Evolutionary conservation across 2,888 invertebrate species (phyloP).

Genomic region (Uropetala carovei): DNA sequence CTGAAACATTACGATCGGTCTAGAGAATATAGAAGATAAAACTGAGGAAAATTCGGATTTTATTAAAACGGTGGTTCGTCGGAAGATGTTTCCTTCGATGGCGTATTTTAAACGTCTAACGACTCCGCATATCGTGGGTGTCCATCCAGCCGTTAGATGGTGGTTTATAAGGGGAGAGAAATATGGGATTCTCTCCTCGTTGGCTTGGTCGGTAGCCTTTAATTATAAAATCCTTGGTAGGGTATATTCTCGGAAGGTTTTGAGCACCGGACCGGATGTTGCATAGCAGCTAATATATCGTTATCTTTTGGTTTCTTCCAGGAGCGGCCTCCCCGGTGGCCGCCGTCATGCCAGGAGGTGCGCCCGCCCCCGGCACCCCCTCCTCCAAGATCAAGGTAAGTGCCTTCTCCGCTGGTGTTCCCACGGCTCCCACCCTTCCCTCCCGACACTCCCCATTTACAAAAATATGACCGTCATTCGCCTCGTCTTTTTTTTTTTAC

Average conservation of each 20-base stretch:
- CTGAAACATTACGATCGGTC: not conserved
- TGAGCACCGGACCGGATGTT: slow-evolving; percentile 73
- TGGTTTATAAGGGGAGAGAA: not conserved
- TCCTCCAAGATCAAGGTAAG: slow-evolving; percentile 87
- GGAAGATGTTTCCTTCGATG: not conserved
- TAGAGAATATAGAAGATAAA: not conserved
- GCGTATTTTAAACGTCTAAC: not conserved
- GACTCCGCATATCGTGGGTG: not conserved
- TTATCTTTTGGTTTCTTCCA: slow-evolving; percentile 71
- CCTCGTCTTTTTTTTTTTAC: no score
- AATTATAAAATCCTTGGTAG: not conserved
- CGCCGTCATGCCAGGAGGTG: slow-evolving; percentile 84
- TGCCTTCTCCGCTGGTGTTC: not conserved
- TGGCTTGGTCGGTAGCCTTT: not conserved
- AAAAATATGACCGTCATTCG: no score
- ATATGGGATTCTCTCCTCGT: not conserved
- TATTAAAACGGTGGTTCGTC: not conserved
- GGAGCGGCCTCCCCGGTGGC: slow-evolving; percentile 76
- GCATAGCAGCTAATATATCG: slow-evolving; percentile 65
- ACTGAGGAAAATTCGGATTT: not conserved
- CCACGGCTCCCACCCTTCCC: no score
- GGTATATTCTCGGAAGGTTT: not conserved
- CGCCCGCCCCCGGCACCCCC: slow-evolving; percentile 89
- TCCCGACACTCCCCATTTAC: no score
- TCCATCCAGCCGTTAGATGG: not conserved